phyloP scores from a whole-genome alignment of 2,797 vertebrate genomes.

The Rousettus madagascariensis region DNA sequence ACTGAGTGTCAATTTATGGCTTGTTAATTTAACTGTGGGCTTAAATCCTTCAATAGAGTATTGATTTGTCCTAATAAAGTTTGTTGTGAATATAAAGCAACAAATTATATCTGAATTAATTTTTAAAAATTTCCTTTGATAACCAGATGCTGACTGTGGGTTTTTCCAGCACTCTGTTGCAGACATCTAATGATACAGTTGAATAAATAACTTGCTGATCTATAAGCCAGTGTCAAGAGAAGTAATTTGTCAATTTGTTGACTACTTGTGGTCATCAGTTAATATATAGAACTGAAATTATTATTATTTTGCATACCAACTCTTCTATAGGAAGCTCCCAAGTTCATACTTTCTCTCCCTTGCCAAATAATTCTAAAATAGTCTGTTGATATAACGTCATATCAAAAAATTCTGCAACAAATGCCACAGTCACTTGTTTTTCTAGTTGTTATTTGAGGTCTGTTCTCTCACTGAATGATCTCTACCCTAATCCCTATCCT shows the following conservation, averaged over 20 bases:
- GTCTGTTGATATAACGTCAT: constrained; percentile 63
- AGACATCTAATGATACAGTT: neutral
- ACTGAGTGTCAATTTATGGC: neutral
- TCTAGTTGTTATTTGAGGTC: constrained; percentile 77
- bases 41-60: neutral
- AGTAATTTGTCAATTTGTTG: neutral
- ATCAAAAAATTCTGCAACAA: constrained; percentile 71
- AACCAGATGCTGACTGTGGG: neutral
- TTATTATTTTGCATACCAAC: neutral
- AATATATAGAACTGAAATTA: neutral
- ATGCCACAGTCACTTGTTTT: constrained; percentile 79
- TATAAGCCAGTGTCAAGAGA: neutral
- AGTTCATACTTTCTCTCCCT: constrained; percentile 71
- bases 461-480: constrained; percentile 65
- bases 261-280: neutral
- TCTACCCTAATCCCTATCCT: neutral
- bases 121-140: neutral
- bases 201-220: neutral
- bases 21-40: constrained; percentile 1
- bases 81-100: neutral
- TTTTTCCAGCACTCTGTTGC: neutral
- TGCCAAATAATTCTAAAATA: constrained; percentile 79
- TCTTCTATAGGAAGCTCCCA: constrained; percentile 48
- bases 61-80: neutral
- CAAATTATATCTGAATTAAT: neutral